These are phyloP conservation scores for Tachysurus vachellii DNA, from an alignment of 2,113 vertebrate species.

Conservation along the genomic window DNA sequence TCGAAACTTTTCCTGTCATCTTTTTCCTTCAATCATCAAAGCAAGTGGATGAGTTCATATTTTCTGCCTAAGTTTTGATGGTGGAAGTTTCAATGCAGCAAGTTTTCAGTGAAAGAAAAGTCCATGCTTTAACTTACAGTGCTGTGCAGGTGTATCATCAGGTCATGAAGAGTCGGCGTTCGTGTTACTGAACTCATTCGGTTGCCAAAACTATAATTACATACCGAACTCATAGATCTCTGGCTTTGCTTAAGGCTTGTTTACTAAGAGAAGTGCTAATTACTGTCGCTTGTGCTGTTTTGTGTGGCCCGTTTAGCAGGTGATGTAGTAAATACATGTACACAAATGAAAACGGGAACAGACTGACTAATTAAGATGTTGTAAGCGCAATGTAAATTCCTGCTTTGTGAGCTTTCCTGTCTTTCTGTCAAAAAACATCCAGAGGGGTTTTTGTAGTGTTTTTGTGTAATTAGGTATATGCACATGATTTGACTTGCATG, in stretches of 20 bases:
- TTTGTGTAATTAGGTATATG: no score
- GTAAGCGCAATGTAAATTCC: background rate
- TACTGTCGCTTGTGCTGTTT: background rate
- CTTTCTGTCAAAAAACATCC: background rate
- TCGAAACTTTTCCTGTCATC: constrained; percentile 34
- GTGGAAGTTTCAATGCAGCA: background rate
- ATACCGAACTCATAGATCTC: background rate
- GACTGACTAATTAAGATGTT: constrained; percentile 14
- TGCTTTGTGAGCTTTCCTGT: background rate
- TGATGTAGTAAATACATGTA: background rate
- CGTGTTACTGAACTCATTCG: background rate
- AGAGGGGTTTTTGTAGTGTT: background rate
- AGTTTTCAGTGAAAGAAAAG: constrained; percentile 5
- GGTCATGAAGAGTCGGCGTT: constrained; percentile 1
- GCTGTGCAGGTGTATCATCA: background rate
- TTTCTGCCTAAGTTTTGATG: constrained; percentile 12
- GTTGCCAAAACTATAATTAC: background rate
- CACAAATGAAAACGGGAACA: background rate
- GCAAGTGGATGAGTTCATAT: constrained; percentile 13
- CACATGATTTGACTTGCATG: no score
- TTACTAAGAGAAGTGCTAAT: constrained; percentile 2
- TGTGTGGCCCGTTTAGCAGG: constrained; percentile 12
- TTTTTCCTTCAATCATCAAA: constrained; percentile 14
- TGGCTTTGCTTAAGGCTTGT: background rate
- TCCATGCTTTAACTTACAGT: background rate